phyloP scores from a whole-genome alignment of 2,797 vertebrate genomes.

The Anguilla obscura region DNA sequence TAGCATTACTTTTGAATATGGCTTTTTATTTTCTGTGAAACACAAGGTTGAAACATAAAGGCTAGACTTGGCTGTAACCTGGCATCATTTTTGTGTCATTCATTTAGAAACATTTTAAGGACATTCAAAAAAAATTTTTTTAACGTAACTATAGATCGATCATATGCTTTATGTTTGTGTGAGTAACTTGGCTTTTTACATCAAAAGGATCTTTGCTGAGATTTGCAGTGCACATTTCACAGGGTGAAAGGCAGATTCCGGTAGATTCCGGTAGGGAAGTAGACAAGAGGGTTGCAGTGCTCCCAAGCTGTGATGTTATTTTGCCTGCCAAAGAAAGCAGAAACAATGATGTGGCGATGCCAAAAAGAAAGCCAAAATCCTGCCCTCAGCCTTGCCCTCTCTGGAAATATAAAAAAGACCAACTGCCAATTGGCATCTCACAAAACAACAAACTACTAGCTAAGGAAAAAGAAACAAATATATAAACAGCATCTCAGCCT shows the following conservation, averaged over 20 bases:
- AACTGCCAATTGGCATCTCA: not conserved
- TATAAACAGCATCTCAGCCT: not conserved
- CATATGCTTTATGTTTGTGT: not conserved
- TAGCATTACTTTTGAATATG: not conserved
- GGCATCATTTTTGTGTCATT: not conserved
- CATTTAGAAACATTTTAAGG: not conserved
- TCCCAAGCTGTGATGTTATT: constrained; percentile 5
- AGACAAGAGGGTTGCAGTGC: not conserved
- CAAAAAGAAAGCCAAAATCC: not conserved
- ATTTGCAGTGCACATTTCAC: not conserved
- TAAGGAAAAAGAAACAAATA: not conserved
- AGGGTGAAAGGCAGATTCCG: not conserved
- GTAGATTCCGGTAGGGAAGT: not conserved
- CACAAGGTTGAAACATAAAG: not conserved
- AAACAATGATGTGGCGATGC: not conserved
- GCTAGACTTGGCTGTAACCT: not conserved
- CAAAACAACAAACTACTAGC: constrained; percentile 4
- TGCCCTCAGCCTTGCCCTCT: not conserved
- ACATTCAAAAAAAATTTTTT: too few species aligned
- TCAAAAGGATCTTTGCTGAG: not conserved
- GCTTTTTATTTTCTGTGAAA: not conserved
- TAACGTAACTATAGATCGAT: not conserved
- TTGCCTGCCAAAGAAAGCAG: not conserved
- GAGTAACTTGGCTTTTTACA: not conserved
- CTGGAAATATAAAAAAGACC: not conserved